A percentile compares a stretch with the other conserved stretches of the same genome.
These are phyloP conservation scores for Eudorcas thomsonii DNA, from an alignment of 2,113 vertebrate genomes.

Conservation along the genomic window DNA sequence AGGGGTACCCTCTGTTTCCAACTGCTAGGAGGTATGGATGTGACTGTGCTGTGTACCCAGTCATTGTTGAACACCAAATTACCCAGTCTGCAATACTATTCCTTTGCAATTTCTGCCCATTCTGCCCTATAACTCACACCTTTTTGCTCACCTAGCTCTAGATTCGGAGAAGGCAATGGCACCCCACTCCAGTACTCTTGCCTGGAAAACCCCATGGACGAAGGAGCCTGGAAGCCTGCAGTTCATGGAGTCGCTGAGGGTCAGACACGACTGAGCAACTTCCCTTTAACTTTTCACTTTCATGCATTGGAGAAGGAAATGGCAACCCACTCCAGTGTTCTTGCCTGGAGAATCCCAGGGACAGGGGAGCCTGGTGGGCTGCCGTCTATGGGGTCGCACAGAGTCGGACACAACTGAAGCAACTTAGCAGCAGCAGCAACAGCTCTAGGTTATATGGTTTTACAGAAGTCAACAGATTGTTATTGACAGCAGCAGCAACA, in stretches of 20 bases:
- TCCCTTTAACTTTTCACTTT: too few relatives aligned
- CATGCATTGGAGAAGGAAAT: too few relatives aligned
- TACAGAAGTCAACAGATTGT: neutral
- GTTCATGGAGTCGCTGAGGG: too few relatives aligned
- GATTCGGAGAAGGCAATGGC: neutral
- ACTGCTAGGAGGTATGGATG: neutral
- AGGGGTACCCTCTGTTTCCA: neutral
- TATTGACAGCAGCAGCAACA: neutral
- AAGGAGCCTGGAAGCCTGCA: too few relatives aligned
- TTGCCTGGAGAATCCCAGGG: too few relatives aligned
- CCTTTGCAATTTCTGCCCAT: neutral
- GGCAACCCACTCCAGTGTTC: too few relatives aligned
- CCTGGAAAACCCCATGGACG: neutral
- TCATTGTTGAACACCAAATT: neutral
- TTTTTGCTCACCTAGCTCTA: neutral
- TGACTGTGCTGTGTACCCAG: neutral
- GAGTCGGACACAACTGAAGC: neutral
- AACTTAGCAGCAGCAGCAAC: neutral
- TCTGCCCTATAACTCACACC: neutral
- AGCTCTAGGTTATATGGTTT: neutral
- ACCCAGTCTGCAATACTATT: neutral
- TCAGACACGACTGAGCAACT: too few relatives aligned
- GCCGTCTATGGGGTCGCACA: neutral
- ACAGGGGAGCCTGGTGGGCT: neutral
- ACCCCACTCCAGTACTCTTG: neutral